Evolutionary conservation across 2,888 invertebrate genomes (phyloP).

Genomic region (Polietes domitor): DNA sequence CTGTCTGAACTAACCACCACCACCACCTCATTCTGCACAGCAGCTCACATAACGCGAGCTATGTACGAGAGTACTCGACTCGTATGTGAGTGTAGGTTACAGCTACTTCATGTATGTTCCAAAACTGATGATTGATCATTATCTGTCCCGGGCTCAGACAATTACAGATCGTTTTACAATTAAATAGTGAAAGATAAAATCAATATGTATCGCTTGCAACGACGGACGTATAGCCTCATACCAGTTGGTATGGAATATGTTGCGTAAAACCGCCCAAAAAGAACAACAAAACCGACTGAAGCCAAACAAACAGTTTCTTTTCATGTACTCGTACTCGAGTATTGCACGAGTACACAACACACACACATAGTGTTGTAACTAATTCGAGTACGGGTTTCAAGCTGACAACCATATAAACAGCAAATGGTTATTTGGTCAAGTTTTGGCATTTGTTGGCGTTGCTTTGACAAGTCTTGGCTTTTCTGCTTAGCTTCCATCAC

Average conservation of each 20-base stretch:
- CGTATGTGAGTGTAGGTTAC: neutral
- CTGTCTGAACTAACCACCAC: neutral
- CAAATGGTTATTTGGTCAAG: conserved; percentile 34
- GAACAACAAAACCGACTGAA: neutral
- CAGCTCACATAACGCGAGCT: neutral
- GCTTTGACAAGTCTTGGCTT: neutral
- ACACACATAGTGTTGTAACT: conserved; percentile 2
- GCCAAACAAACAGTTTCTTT: neutral
- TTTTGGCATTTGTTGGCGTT: conserved; percentile 37
- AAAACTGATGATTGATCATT: conserved; percentile 65
- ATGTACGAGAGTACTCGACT: neutral
- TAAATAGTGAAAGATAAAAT: conserved; percentile 67
- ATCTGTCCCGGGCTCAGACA: conserved; percentile 64
- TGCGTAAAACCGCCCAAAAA: conserved; percentile 21
- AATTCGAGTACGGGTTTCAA: conserved; percentile 8
- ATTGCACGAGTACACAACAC: too few relatives aligned
- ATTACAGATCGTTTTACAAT: conserved; percentile 68
- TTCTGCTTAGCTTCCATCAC: neutral
- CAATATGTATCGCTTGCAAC: conserved; percentile 41
- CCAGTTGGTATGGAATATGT: neutral
- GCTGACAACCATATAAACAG: conserved; percentile 17
- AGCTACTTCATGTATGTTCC: neutral
- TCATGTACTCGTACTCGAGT: neutral
- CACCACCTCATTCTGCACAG: neutral
- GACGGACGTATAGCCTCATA: neutral